Base-by-base conservation (phyloP, 2,888 invertebrate genomes). In the Stenodema calcarata region DNA sequence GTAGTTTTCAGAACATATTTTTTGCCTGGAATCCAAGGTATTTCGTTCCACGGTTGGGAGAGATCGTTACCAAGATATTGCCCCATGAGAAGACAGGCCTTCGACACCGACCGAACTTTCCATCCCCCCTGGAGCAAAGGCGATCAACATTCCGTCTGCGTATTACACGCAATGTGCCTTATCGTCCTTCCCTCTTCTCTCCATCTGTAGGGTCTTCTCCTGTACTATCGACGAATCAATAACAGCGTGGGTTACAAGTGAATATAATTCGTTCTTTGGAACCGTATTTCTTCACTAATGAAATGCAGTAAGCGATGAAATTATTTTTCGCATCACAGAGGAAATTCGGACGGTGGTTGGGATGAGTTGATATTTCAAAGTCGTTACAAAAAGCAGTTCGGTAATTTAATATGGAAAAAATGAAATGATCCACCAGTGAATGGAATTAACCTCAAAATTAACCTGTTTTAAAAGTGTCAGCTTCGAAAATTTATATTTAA, bases 91-190 rank as follows among this genome's bases (percentile, higher is more conserved):
- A 47, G 62, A 23, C 9, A 1, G 23, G 62, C 62, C 73, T 35
- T 30, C 35, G 73, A 73, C 73, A 35, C 18, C 35, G 62, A 23
- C 23, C 23, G 14, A 30, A 16, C 35, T 73, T 30, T 35, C 18
- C 9, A 73, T n/a, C 16, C 35, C 30, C 73, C 28, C 28, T 12
- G 70, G 12, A 12, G 28, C 35, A 28, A 28, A 70, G 50, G 47
- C 79, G 79, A 79, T 79, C 79, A 79, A 79, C 79, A 79, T 79
- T 79, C 79, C 79, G 79, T 16, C 27, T 16, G 79, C 79, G 79
- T 79, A 79, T 44, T 50, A 50, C 79, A 79, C 79, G 79, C 79
- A 79, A 79, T 44, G 42, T 50, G 44, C 42, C 76, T 41, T 76
- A 35, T 73, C 73, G 23, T 30, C 28, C 44, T 12, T n/a, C 41